These are phyloP conservation scores for Cheilosia grossa DNA, from an alignment of 2,888 invertebrate species.

Conservation along the genomic window DNA sequence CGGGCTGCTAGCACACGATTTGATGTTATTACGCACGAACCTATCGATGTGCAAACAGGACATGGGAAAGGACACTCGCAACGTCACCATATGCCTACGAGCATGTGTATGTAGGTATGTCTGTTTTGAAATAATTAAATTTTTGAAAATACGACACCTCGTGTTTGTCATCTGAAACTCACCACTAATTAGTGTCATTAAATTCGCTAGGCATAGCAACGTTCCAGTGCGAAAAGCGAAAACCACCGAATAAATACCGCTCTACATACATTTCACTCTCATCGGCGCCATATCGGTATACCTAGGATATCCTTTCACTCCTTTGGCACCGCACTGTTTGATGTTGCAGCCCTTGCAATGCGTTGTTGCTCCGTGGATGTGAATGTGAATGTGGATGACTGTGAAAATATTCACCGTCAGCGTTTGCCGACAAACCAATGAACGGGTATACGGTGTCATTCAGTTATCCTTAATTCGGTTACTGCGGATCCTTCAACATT, in stretches of 20 bases:
- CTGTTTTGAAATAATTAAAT: constrained; percentile 76
- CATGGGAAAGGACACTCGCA: constrained; percentile 70
- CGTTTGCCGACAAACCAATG: constrained; percentile 65
- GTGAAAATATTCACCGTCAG: constrained; percentile 70
- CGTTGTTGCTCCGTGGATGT: not conserved
- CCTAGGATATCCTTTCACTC: constrained; percentile 60
- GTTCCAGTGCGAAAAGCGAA: constrained; percentile 70
- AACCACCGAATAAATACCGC: constrained; percentile 75
- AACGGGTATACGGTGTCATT: constrained; percentile 63
- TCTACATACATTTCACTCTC: constrained; percentile 72
- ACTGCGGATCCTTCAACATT: constrained; percentile 75
- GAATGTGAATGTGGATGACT: constrained; percentile 27
- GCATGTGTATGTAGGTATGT: constrained; percentile 36
- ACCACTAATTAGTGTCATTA: constrained; percentile 84
- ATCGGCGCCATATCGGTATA: constrained; percentile 9
- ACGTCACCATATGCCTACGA: constrained; percentile 38
- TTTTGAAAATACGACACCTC: constrained; percentile 77
- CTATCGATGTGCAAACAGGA: constrained; percentile 75
- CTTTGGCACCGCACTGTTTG: constrained; percentile 58
- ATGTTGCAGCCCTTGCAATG: constrained; percentile 50
- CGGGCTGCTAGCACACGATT: constrained; percentile 67
- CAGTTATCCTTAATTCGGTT: constrained; percentile 75
- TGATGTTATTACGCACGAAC: constrained; percentile 76
- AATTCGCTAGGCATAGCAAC: constrained; percentile 79
- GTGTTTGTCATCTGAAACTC: constrained; percentile 82